A percentile compares a stretch with the other conserved stretches of the same genome.
Conservation (phyloP, 2,113 vertebrate genomes). For the Oncorhynchus nerka region DNA sequence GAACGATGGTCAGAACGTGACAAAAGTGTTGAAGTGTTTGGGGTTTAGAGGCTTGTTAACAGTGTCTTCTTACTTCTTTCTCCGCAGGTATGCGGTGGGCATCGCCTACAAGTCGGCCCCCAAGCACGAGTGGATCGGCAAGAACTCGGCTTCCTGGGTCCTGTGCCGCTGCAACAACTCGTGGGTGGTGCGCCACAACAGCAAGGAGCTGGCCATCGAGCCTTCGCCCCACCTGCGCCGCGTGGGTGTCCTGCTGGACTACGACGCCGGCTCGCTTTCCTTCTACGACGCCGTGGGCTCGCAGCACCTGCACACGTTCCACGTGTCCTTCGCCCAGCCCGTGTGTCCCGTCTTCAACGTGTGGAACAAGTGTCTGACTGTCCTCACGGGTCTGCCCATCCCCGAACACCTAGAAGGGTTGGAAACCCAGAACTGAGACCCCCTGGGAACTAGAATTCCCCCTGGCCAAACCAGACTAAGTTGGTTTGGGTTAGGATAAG, state of each 20-base stretch:
- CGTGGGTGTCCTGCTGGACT: constrained; percentile 92
- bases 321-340: constrained; percentile 89
- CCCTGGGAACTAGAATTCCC: background rate
- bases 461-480: constrained; percentile 11
- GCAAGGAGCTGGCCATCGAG: constrained; percentile 92
- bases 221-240: constrained; percentile 91
- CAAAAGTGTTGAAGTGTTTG: background rate
- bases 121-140: constrained; percentile 97
- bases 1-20: no score
- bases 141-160: constrained; percentile 94
- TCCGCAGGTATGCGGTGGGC: constrained; percentile 91
- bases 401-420: constrained; percentile 91
- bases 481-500: background rate
- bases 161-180: constrained; percentile 96
- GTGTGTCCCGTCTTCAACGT: constrained; percentile 96
- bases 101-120: constrained; percentile 95
- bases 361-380: constrained; percentile 97
- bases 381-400: constrained; percentile 96
- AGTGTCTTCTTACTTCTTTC: background rate
- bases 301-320: constrained; percentile 93
- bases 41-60: background rate
- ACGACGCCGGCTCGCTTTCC: constrained; percentile 87
- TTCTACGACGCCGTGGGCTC: constrained; percentile 97
- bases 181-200: constrained; percentile 94
- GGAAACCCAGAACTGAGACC: constrained; percentile 78